phyloP scores from a whole-genome alignment of 1,140 invertebrate species.

The Varroa destructor region DNA sequence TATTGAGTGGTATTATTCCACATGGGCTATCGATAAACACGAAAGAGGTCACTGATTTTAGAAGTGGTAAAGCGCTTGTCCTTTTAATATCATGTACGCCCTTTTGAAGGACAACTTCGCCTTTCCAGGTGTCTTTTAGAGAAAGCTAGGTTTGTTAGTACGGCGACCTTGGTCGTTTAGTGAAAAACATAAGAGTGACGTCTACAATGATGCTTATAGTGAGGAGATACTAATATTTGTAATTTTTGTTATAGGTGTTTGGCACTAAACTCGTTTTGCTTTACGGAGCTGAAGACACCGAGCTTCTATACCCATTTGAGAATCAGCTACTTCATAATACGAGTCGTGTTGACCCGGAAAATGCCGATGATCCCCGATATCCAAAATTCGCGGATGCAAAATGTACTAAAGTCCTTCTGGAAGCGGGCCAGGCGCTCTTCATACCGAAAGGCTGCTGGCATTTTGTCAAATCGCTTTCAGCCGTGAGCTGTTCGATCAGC shows the following conservation, averaged over 20 bases:
- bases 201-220: no score
- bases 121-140: no score
- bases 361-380: conserved; percentile 42
- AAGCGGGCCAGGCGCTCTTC: conserved; percentile 47
- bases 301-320: conserved; percentile 64
- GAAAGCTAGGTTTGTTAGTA: no score
- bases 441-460: conserved; percentile 52
- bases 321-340: conserved; percentile 62
- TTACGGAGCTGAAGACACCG: conserved; percentile 55
- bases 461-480: conserved; percentile 47
- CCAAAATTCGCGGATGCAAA: conserved; percentile 41
- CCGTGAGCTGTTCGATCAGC: conserved; percentile 48
- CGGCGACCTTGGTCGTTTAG: no score
- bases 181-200: no score
- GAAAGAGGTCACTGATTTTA: no score
- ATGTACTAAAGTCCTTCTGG: conserved; percentile 44
- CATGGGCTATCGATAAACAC: no score
- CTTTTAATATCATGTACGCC: no score
- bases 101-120: no score
- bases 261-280: conserved; percentile 73
- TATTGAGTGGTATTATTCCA: no score
- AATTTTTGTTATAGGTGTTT: conserved; percentile 43
- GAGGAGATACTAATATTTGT: no score
- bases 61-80: no score
- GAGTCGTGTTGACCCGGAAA: conserved; percentile 48